Base-by-base conservation (phyloP, 2,888 invertebrate genomes). In the Pheosia tremula region DNA sequence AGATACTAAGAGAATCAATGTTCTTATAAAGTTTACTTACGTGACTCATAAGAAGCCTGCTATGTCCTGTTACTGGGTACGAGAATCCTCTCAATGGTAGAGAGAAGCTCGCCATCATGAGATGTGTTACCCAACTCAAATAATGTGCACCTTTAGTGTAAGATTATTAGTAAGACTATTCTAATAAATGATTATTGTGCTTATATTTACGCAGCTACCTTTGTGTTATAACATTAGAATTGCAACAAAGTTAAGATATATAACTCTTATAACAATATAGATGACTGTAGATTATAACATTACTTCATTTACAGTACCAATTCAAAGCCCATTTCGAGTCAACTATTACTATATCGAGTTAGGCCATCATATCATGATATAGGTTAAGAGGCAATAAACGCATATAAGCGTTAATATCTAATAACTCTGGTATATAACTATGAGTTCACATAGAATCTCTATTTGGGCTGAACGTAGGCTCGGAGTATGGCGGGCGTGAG, bases 401-500 rank as follows among this genome's bases (percentile, higher is more conserved):
- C 45, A 57, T 57, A 59, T 61, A 41, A 56, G 37, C 54, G 52
- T 38, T 60, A 59, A 62, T 60, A 45, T 47, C 37, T 56, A 56
- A 54, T 60, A 59, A 66, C 57, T 54, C 63, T 53, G 61, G 64
- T 62, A 61, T 66, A 62, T 52, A 59, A 59, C 24, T 63, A 62
- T 53, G 56, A 37, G 38, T 67, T 64, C 64, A 68, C 56, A 49
- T 8, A 61, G 59, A 37, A 39, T 55, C 64, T 64, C 56, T 64
- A 61, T 68, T 61, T 56, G 60, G 67, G n/a, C 53, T 37, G 45
- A 57, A 54, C 38, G 76, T 74, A 67, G 71, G 73, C 60, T 62
- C 55, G 59, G 57, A 57, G 65, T 68, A 68, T 71, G 67, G 75
- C 24, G 36, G 60, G 50, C 54, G 66, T 76, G 71, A 76, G 59